Conservation (phyloP, 2,113 vertebrate species). For the Dinomys branickii region DNA sequence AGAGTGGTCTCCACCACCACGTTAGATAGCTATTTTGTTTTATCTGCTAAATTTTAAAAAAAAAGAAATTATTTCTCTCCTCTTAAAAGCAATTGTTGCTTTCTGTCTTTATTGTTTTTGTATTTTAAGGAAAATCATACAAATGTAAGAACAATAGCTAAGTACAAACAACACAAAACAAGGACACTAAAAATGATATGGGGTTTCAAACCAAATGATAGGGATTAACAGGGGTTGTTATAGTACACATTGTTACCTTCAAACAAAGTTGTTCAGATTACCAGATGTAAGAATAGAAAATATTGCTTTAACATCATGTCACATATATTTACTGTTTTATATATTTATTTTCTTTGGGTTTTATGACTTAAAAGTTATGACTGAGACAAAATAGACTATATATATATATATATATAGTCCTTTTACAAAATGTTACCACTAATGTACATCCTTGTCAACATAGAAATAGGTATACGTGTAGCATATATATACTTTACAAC, state of each 20-base stretch:
- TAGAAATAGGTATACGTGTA: background rate
- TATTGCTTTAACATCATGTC: background rate
- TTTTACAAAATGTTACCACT: background rate
- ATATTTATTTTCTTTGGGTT: background rate
- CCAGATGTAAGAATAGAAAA: too few relatives aligned
- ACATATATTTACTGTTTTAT: background rate
- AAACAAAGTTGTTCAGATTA: too few relatives aligned
- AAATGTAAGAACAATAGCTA: too few relatives aligned
- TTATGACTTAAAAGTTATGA: background rate
- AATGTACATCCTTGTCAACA: background rate
- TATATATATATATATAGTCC: background rate
- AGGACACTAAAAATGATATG: too few relatives aligned
- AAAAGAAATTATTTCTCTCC: background rate
- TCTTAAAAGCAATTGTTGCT: background rate
- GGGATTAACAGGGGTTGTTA: too few relatives aligned
- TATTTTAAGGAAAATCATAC: too few relatives aligned
- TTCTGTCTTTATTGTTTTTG: background rate
- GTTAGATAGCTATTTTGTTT: background rate
- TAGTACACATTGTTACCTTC: too few relatives aligned
- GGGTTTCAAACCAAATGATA: too few relatives aligned
- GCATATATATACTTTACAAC: background rate
- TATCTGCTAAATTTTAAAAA: background rate
- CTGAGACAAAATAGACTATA: background rate
- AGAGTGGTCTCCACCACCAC: background rate
- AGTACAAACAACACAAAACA: too few relatives aligned